Evolutionary conservation across 2,797 vertebrate species (phyloP).

Genomic region (Microctenopoma steveboyesi): DNA sequence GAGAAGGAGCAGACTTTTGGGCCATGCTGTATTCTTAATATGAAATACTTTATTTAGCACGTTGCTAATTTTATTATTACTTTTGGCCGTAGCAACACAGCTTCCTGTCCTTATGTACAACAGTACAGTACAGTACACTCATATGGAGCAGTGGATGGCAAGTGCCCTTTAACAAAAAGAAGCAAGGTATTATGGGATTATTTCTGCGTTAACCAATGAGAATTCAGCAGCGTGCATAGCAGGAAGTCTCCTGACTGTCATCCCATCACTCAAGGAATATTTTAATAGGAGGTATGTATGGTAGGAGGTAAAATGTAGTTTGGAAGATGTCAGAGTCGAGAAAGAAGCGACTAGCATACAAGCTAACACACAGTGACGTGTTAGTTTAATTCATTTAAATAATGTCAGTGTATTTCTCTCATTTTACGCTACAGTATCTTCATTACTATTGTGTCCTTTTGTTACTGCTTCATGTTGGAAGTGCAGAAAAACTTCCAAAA

Average conservation of each 20-base stretch:
- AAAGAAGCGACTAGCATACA: no score
- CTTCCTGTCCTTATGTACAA: no score
- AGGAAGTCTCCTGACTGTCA: constrained; percentile 20
- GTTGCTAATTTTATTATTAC: no score
- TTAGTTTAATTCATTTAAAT: neutral
- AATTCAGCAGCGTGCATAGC: neutral
- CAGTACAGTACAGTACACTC: no score
- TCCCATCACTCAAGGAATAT: neutral
- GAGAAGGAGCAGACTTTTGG: no score
- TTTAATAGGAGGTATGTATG: no score
- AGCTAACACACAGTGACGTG: neutral
- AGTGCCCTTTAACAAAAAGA: neutral
- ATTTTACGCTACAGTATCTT: neutral
- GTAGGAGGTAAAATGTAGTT: constrained; percentile 1
- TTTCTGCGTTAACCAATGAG: constrained; percentile 32
- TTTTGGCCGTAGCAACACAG: no score
- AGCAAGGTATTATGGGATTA: neutral
- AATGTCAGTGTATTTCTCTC: neutral
- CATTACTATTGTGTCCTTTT: neutral
- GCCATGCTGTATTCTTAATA: no score
- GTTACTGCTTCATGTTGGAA: neutral
- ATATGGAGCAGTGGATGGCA: neutral
- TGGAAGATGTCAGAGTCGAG: neutral
- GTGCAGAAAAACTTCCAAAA: neutral
- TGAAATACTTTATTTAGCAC: no score